These are phyloP conservation scores for Tenthredo amoena DNA, from an alignment of 2,888 invertebrate genomes.

Conservation along the genomic window DNA sequence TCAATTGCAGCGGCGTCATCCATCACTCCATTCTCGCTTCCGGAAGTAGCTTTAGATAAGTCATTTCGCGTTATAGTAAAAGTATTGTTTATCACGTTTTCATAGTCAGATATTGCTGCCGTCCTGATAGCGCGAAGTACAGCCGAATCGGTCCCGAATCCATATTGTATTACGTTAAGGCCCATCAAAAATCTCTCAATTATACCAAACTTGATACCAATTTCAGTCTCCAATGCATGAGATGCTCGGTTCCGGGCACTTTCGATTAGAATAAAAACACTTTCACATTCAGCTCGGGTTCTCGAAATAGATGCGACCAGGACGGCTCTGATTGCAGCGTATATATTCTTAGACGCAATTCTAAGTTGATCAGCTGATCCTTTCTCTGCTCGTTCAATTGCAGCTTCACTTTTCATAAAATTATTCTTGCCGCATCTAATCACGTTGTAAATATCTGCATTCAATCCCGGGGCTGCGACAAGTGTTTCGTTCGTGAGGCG, in stretches of 20 bases:
- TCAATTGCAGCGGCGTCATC: neutral
- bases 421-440: neutral
- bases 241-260: neutral
- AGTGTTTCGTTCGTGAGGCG: neutral
- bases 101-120: neutral
- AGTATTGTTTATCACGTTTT: neutral
- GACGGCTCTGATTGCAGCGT: neutral
- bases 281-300: neutral
- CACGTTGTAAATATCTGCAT: neutral
- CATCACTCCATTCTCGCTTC: neutral
- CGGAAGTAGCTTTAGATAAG: neutral
- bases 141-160: neutral
- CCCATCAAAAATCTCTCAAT: neutral
- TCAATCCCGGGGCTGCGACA: neutral
- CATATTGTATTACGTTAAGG: neutral
- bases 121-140: neutral
- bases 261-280: neutral
- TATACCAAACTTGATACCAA: neutral
- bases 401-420: neutral
- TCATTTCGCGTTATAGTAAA: neutral
- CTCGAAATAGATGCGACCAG: neutral
- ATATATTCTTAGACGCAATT: neutral
- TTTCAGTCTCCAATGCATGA: neutral
- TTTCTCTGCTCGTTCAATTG: neutral
- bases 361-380: neutral